Conservation (phyloP, 2,888 invertebrate genomes). For the Panzeria rudis region DNA sequence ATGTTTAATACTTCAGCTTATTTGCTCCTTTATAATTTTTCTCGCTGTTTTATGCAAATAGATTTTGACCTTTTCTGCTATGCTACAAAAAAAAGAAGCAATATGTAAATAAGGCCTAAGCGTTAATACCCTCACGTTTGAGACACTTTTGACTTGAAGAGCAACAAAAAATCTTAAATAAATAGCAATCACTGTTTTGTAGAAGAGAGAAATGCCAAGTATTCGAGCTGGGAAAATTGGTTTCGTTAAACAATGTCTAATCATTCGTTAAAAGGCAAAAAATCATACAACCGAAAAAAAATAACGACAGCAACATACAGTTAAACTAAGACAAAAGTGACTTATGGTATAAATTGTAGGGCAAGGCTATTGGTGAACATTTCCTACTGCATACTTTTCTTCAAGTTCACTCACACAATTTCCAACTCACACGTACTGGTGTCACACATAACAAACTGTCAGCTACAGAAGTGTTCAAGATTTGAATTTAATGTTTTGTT, state of each 20-base stretch:
- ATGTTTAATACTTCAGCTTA: slow-evolving; percentile 30
- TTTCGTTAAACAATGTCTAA: slow-evolving; percentile 66
- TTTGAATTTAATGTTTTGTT: slow-evolving; percentile 54
- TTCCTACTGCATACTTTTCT: too few species aligned
- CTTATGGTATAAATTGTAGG: neutral
- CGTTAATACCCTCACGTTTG: slow-evolving; percentile 68
- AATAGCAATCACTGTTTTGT: slow-evolving; percentile 24
- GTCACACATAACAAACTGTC: slow-evolving; percentile 58
- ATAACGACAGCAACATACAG: neutral
- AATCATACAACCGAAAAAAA: slow-evolving; percentile 39
- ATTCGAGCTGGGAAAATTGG: slow-evolving; percentile 31
- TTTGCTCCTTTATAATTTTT: neutral
- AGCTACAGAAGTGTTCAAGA: slow-evolving; percentile 60
- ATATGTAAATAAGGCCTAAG: slow-evolving; percentile 53
- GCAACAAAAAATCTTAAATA: slow-evolving; percentile 42
- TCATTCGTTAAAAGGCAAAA: slow-evolving; percentile 59
- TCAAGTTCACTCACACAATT: neutral
- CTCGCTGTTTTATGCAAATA: slow-evolving; percentile 47
- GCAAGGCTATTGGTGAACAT: neutral
- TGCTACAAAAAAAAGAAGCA: slow-evolving; percentile 3
- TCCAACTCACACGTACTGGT: neutral
- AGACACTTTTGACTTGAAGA: slow-evolving; percentile 52
- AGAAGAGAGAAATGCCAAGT: neutral
- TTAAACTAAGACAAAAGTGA: neutral
- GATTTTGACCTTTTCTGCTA: slow-evolving; percentile 59